A percentile compares a stretch with the other conserved stretches of the same genome.
Evolutionary conservation across 2,888 invertebrate genomes (phyloP).

Genomic region (Conomelus anceps): DNA sequence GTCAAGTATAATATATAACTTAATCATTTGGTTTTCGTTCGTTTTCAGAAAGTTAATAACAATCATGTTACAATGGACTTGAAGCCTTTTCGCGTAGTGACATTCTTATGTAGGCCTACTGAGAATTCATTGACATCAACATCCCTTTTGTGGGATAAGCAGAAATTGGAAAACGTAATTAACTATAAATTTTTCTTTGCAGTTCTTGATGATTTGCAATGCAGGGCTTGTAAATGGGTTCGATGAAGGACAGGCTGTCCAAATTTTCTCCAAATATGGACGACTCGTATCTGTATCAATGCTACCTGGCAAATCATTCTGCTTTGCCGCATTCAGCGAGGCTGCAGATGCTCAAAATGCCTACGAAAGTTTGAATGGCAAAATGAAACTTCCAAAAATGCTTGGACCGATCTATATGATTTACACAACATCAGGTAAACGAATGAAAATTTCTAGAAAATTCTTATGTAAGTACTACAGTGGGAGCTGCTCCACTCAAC

Average conservation of each 20-base stretch:
- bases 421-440: conserved; percentile 46
- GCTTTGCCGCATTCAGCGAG: conserved; percentile 59
- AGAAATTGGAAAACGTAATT: background rate
- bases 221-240: conserved; percentile 78
- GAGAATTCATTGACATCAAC: too few relatives aligned
- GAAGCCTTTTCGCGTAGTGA: too few relatives aligned
- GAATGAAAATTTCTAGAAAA: conserved; percentile 25
- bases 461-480: background rate
- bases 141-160: background rate
- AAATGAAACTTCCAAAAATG: conserved; percentile 50
- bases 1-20: too few relatives aligned
- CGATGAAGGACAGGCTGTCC: conserved; percentile 54
- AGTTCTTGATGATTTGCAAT: conserved; percentile 76
- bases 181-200: conserved; percentile 39
- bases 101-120: too few relatives aligned
- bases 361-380: conserved; percentile 54
- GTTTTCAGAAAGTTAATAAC: too few relatives aligned
- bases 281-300: conserved; percentile 56
- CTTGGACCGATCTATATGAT: conserved; percentile 58
- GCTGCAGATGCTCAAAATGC: conserved; percentile 50
- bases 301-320: conserved; percentile 72
- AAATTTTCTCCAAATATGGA: conserved; percentile 49
- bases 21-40: too few relatives aligned
- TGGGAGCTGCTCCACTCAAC: too few relatives aligned
- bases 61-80: too few relatives aligned